A percentile compares a stretch with the other conserved stretches of the same genome.
Evolutionary conservation across 1,140 invertebrate species (phyloP).

Genomic region (Amphibalanus amphitrite): DNA sequence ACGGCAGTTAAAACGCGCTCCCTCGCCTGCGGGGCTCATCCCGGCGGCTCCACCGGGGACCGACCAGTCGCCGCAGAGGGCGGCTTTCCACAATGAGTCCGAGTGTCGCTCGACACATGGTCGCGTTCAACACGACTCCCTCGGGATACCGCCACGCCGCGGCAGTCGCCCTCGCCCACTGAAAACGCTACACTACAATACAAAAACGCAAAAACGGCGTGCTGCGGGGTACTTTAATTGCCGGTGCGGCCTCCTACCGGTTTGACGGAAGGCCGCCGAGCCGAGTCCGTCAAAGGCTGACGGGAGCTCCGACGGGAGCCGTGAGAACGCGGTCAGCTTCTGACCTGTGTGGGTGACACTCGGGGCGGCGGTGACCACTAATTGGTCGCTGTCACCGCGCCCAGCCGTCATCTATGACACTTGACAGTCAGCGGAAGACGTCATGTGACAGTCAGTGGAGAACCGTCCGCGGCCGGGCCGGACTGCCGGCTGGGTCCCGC

Average conservation of each 20-base stretch:
- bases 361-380: not conserved
- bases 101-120: too few species aligned
- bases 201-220: not conserved
- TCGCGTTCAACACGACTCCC: not conserved
- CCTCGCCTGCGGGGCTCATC: not conserved
- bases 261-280: too few species aligned
- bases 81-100: not conserved
- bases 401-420: too few species aligned
- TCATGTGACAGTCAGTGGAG: too few species aligned
- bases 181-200: too few species aligned
- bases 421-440: too few species aligned
- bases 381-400: not conserved
- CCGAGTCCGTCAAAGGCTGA: not conserved
- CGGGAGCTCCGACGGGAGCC: too few species aligned
- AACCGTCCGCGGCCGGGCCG: too few species aligned
- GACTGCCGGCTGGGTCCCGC: too few species aligned
- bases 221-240: not conserved
- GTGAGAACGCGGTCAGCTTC: not conserved
- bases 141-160: too few species aligned
- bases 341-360: not conserved
- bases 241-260: not conserved
- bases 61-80: too few species aligned
- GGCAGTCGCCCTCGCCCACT: not conserved
- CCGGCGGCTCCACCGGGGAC: too few species aligned
- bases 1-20: not conserved